These are phyloP conservation scores for Schizothorax lantsangensis DNA, from an alignment of 2,797 vertebrate species.

Conservation along the genomic window DNA sequence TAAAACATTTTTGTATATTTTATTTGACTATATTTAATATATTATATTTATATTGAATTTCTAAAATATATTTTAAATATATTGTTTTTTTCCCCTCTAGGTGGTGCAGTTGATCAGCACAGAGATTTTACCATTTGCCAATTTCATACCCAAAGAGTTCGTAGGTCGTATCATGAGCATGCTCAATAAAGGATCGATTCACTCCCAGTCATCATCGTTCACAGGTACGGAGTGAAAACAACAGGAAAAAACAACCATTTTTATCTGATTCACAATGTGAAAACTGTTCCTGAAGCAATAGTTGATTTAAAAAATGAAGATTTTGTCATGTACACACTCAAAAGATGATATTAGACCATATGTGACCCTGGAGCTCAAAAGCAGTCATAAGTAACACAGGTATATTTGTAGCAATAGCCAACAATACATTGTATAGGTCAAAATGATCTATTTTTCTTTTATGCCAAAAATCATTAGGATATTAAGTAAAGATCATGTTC, in stretches of 20 bases:
- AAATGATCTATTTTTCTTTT: too few species aligned
- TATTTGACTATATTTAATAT: background rate
- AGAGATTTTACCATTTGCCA: slow-evolving; percentile 97
- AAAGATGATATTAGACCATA: background rate
- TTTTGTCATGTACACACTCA: background rate
- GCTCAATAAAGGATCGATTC: slow-evolving; percentile 98
- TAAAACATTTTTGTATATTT: background rate
- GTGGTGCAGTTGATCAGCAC: slow-evolving; percentile 98
- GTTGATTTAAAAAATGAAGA: background rate
- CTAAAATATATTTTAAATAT: background rate
- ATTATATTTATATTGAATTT: background rate
- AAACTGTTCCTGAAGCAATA: background rate
- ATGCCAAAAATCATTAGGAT: too few species aligned
- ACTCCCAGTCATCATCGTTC: slow-evolving; percentile 97
- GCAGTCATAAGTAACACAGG: fast-evolving
- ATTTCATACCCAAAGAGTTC: slow-evolving; percentile 99
- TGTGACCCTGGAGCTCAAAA: too few species aligned
- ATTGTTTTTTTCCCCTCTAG: slow-evolving; percentile 74
- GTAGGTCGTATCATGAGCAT: slow-evolving; percentile 99
- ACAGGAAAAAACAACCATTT: too few species aligned
- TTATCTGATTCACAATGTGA: background rate
- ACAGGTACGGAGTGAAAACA: slow-evolving; percentile 84
- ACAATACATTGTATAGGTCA: too few species aligned
- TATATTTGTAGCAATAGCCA: too few species aligned
- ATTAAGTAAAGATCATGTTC: background rate